These are phyloP conservation scores for Sebastes fasciatus DNA, from an alignment of 2,113 vertebrate species.

Conservation along the genomic window DNA sequence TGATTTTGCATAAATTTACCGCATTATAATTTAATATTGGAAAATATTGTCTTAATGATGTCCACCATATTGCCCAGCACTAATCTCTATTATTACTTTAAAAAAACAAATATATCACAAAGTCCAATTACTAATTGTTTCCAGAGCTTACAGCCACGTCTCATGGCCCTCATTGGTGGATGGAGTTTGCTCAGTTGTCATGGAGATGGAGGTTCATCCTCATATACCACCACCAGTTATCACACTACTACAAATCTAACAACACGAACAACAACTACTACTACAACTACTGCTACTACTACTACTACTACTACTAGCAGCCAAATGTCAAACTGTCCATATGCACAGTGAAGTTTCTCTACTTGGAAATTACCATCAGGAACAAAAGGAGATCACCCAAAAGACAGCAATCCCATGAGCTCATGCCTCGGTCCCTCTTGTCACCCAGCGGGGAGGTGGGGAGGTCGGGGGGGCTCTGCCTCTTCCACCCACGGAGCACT, in stretches of 20 bases:
- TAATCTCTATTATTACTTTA: neutral
- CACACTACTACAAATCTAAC: slow-evolving; percentile 1
- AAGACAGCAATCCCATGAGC: slow-evolving; percentile 34
- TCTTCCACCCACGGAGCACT: slow-evolving; percentile 48
- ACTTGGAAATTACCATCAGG: slow-evolving; percentile 16
- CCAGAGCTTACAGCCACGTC: neutral
- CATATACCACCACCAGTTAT: neutral
- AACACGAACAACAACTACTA: neutral
- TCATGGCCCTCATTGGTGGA: neutral
- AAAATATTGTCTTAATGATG: neutral
- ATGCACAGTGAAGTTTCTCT: neutral
- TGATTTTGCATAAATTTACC: neutral
- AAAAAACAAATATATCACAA: neutral
- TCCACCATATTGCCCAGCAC: neutral
- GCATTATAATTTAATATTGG: neutral
- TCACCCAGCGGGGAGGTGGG: slow-evolving; percentile 14
- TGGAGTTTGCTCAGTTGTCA: neutral
- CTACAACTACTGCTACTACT: neutral
- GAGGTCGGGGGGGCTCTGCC: neutral
- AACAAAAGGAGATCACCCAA: slow-evolving; percentile 31
- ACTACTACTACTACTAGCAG: neutral
- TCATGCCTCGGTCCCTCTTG: slow-evolving; percentile 8
- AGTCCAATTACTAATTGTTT: neutral
- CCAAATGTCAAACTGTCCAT: slow-evolving; percentile 25
- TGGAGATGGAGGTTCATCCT: neutral